Base-by-base conservation (phyloP, 2,888 invertebrate species). In the Aphidoletes aphidimyza region DNA sequence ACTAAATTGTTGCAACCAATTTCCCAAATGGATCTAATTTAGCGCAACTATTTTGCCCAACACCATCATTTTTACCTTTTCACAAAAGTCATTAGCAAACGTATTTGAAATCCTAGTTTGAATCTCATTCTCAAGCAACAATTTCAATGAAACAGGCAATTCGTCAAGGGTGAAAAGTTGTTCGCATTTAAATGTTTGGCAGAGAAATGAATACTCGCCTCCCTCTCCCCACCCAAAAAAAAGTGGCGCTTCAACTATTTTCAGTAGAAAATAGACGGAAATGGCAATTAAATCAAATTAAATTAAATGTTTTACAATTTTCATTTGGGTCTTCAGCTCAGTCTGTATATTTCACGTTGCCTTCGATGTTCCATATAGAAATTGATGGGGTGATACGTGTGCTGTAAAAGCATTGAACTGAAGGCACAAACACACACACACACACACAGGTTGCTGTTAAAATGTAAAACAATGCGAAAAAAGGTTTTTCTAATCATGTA, bases 401-500 rank as follows among this genome's bases (percentile, higher is more conserved):
- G 37, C 30, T n/a, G 2, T 1, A 39, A 26, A 26, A 8, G 22
- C 54, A 54, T 54, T 54, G 9, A 3, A 11, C 22, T n/a, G 5
- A 17, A 54, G 17, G 54, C 9, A 42, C 6, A 47, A 47, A 17
- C 17, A 47, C 11, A 47, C 47, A 19, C 47, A 3, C n/a, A 14
- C n/a, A 69, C n/a, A 14, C 30, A 30, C 14, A 8, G 11, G 14
- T 69, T 17, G 14, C 9, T n/a, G n/a, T 37, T 17, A 37, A 81
- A n/a, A n/a, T n/a, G n/a, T n/a, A n/a, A n/a, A 81, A 81, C 81
- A 81, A 81, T 37, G 37, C 36, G 1, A 9, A 81, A 81, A 81
- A 81, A 81, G 81, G 81, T 81, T 37, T n/a, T n/a, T 81, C 37
- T 81, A 81, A 81, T 81, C 81, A 81, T n/a, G 81, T 81, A n/a